Evolutionary conservation across 2,113 vertebrate genomes (phyloP).

Genomic region (Perca schrenkii): DNA sequence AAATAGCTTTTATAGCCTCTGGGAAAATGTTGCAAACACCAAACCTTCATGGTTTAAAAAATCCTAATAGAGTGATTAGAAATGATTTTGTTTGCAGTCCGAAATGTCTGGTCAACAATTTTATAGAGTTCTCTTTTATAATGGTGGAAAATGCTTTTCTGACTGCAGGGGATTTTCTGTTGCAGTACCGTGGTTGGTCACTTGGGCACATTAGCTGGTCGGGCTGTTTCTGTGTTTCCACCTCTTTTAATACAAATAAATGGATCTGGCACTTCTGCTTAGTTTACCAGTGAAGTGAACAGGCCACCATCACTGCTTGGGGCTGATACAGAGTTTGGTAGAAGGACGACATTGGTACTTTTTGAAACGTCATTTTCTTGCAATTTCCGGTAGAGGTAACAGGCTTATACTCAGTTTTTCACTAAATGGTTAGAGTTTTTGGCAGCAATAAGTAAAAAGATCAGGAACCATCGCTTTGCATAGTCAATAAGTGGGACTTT

Average conservation of each 20-base stretch:
- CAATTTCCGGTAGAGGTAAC: not conserved
- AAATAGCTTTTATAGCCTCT: not conserved
- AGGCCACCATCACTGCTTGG: not conserved
- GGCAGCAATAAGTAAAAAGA: slow-evolving; percentile 19
- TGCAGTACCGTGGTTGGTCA: no score
- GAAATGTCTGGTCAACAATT: not conserved
- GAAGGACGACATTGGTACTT: not conserved
- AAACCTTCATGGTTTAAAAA: not conserved
- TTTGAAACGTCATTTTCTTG: no score
- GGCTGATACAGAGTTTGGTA: not conserved
- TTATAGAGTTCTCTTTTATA: not conserved
- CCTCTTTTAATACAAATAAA: no score
- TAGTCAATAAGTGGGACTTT: slow-evolving; percentile 33
- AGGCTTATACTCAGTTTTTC: not conserved
- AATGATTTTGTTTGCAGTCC: not conserved
- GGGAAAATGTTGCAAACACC: not conserved
- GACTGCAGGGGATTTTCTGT: not conserved
- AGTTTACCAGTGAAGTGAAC: no score
- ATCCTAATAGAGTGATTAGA: not conserved
- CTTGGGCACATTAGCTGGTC: no score
- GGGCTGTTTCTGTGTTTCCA: no score
- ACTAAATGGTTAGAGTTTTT: not conserved
- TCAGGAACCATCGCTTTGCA: slow-evolving; percentile 5
- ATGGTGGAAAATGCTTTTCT: not conserved
- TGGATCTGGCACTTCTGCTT: no score